Evolutionary conservation across 2,888 invertebrate species (phyloP).

Genomic region (Hydropsyche betteni): DNA sequence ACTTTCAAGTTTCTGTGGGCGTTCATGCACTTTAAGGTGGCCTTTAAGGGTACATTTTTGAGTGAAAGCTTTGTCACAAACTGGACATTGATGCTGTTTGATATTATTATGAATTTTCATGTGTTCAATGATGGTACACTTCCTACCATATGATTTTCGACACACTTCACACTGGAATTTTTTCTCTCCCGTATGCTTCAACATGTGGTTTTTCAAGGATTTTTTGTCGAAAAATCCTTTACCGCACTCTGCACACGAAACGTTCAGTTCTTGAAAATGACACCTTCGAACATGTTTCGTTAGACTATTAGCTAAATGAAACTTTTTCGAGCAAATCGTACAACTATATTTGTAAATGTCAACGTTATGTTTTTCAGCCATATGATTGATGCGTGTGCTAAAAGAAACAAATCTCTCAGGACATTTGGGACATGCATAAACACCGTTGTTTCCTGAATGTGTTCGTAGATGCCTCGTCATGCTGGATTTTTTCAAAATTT

Average conservation of each 20-base stretch:
- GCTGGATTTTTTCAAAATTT: conserved; percentile 37
- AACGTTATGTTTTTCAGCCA: conserved; percentile 40
- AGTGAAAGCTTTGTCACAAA: conserved; percentile 34
- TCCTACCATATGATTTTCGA: conserved; percentile 30
- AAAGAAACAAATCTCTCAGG: conserved; percentile 45
- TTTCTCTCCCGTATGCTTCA: conserved; percentile 30
- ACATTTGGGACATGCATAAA: conserved; percentile 46
- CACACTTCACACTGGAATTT: conserved; percentile 36
- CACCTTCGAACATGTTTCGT: conserved; percentile 33
- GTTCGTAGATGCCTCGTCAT: conserved; percentile 36
- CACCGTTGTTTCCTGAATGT: conserved; percentile 38
- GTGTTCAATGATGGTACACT: conserved; percentile 33
- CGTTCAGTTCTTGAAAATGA: conserved; percentile 37
- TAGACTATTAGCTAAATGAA: conserved; percentile 33
- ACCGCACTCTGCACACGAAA: conserved; percentile 27
- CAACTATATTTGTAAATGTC: conserved; percentile 35
- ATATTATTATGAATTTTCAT: conserved; percentile 38
- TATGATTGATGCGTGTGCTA: conserved; percentile 42
- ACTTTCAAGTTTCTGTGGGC: background rate
- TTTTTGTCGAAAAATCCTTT: conserved; percentile 38
- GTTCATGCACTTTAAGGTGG: conserved; percentile 25
- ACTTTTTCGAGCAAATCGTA: conserved; percentile 36
- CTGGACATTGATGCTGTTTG: conserved; percentile 28
- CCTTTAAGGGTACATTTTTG: conserved; percentile 34
- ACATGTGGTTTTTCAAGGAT: conserved; percentile 33